Evolutionary conservation across 2,113 vertebrate genomes (phyloP), one percentile per base, ranked within the genome.

Genomic region (Prunella fulvescens): DNA sequence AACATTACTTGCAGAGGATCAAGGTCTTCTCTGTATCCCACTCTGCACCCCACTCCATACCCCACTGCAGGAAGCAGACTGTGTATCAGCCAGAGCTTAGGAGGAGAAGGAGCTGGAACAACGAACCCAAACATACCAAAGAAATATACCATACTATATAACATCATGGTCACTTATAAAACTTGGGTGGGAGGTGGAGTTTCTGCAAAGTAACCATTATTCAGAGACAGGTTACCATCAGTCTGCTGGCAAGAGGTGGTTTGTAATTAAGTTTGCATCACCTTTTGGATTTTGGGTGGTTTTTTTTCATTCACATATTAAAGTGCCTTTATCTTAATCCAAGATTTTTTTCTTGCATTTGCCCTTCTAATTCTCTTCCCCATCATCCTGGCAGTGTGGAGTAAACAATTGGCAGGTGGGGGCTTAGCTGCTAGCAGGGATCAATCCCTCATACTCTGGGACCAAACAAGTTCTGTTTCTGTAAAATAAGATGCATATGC

Each of bases 231-330:
- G 10, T 25, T 81, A 10, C 8, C 9, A 24, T 53, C 2, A 4
- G 7, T 35, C 18, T 48, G 20, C 26, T 23, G 10, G 39, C 3
- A 2, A 77, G 37, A 51, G 2, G 1, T 31, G 6, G 25, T 31
- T 33, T 22, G 18, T 33, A 23, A 40, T 15, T 35, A 19, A 16
- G 19, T 61, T 56, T 65, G 8, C 10, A 15, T 48, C 15, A 47
- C 10, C 33, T 44, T 33, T 61, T 35, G 20, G 9, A 3, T 19
- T 66, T 61, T 16, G 40, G 1, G 7, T 42, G 12, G 0, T 0
- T 31, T 3, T 20, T 26, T 18, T 29, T 6, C 1, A 20, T 31
- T 57, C n/a, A 48, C 7, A 7, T 76, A 42, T 48, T 69, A 40
- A 35, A 76, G 31, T 26, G 19, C 14, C 20, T 67, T 47, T 61